Evolutionary conservation across 2,113 vertebrate species (phyloP).

Genomic region (Psophia crepitans): DNA sequence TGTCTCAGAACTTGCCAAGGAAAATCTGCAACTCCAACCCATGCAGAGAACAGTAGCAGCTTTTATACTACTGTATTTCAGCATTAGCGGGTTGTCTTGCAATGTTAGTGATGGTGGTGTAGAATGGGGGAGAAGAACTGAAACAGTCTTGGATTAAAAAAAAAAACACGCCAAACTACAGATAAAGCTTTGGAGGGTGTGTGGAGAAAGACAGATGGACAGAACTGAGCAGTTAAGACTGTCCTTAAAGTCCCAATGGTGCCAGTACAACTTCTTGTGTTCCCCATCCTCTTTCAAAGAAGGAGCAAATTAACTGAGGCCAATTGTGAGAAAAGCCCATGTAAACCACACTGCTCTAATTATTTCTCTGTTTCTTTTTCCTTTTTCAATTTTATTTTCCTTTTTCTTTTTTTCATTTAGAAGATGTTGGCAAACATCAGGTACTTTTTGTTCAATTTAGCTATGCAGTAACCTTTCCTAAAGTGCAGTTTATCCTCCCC

Average conservation of each 20-base stretch:
- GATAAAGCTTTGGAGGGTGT: not conserved
- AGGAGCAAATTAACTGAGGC: not conserved
- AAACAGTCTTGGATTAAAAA: not conserved
- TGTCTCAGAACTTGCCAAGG: slow-evolving; percentile 47
- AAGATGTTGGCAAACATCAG: not conserved
- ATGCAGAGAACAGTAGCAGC: slow-evolving; percentile 53
- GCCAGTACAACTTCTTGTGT: too few relatives aligned
- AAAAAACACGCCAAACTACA: accelerated
- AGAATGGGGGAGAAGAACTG: not conserved
- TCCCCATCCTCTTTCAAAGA: not conserved
- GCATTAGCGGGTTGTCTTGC: not conserved
- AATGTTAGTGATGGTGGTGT: not conserved
- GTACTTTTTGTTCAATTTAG: not conserved
- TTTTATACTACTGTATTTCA: slow-evolving; percentile 11
- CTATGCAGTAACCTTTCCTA: not conserved
- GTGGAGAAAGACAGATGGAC: accelerated
- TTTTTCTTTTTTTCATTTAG: not conserved
- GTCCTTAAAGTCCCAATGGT: not conserved
- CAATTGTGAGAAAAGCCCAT: not conserved
- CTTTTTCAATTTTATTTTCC: not conserved
- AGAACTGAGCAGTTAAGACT: not conserved
- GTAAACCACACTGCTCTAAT: not conserved
- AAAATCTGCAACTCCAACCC: not conserved
- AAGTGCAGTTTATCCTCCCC: too few relatives aligned
- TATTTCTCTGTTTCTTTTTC: not conserved